Conservation (phyloP, 1,140 invertebrate species). For the Temnothorax curvispinosus region DNA sequence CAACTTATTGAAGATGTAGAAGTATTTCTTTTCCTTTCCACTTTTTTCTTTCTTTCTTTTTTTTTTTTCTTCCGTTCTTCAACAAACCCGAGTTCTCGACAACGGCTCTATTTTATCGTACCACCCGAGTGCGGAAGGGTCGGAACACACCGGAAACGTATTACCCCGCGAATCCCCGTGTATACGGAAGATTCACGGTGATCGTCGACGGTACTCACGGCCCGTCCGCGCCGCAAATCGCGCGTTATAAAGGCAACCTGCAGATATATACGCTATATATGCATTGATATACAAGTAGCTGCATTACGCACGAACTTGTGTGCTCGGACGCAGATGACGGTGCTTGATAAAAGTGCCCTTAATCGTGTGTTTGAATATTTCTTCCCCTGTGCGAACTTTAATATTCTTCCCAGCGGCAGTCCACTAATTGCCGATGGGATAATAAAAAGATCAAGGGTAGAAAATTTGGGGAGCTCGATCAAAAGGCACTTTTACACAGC, state of each 20-base stretch:
- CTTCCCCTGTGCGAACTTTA: not conserved
- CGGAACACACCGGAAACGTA: slow-evolving; percentile 32
- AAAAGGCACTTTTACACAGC: not conserved
- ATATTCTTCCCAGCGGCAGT: not conserved
- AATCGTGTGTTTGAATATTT: not conserved
- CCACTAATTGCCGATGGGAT: not conserved
- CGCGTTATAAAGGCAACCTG: slow-evolving; percentile 22
- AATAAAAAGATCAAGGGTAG: not conserved
- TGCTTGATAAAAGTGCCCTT: not conserved
- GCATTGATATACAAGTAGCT: slow-evolving; percentile 44
- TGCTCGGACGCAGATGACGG: not conserved
- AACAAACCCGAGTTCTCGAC: slow-evolving; percentile 27
- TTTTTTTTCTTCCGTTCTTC: not conserved
- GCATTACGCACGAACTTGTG: slow-evolving; percentile 36
- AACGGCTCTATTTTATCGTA: slow-evolving; percentile 36
- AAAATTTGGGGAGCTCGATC: not conserved
- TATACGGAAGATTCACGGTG: slow-evolving; percentile 49
- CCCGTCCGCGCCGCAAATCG: slow-evolving; percentile 27
- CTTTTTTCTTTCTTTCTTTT: not conserved
- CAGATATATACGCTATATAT: slow-evolving; percentile 9
- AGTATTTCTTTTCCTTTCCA: not conserved
- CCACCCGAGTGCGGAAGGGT: slow-evolving; percentile 23
- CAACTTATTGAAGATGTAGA: slow-evolving; percentile 44
- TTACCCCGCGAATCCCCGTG: slow-evolving; percentile 39
- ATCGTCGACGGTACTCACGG: slow-evolving; percentile 38